Conservation (phyloP, 2,888 invertebrate species). For the Oasisia sp. region DNA sequence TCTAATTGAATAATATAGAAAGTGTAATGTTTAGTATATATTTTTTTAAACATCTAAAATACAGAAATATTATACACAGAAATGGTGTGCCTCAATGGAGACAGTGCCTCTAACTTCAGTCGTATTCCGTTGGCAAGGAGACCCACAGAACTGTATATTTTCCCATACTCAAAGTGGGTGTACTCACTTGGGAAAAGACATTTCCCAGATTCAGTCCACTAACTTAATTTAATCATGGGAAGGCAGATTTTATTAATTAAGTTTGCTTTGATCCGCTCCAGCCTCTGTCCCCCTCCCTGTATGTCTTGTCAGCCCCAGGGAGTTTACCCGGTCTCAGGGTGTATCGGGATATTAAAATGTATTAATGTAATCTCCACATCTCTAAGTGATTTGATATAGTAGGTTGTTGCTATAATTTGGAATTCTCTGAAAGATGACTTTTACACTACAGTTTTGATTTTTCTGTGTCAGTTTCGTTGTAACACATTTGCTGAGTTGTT, state of each 20-base stretch:
- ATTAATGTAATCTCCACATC: not conserved
- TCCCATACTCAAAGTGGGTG: not conserved
- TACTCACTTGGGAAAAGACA: not conserved
- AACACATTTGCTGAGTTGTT: not conserved
- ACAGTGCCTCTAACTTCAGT: no score
- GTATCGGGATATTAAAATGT: not conserved
- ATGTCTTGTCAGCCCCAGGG: not conserved
- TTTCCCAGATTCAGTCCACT: not conserved
- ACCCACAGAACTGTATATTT: not conserved
- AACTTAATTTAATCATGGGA: slow-evolving; percentile 5
- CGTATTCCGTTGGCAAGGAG: not conserved
- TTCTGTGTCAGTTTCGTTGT: not conserved
- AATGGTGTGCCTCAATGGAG: no score
- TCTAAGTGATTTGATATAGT: not conserved
- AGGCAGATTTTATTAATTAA: slow-evolving; percentile 11
- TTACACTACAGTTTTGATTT: not conserved
- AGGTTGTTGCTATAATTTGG: not conserved
- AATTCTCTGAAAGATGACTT: not conserved
- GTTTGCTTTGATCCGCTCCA: not conserved
- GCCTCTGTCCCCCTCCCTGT: not conserved
- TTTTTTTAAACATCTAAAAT: no score
- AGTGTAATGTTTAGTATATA: no score
- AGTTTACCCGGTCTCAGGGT: not conserved
- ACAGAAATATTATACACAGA: no score
- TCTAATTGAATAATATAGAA: not conserved